Evolutionary conservation across 2,797 vertebrate species (phyloP).

Genomic region (Betta splendens): DNA sequence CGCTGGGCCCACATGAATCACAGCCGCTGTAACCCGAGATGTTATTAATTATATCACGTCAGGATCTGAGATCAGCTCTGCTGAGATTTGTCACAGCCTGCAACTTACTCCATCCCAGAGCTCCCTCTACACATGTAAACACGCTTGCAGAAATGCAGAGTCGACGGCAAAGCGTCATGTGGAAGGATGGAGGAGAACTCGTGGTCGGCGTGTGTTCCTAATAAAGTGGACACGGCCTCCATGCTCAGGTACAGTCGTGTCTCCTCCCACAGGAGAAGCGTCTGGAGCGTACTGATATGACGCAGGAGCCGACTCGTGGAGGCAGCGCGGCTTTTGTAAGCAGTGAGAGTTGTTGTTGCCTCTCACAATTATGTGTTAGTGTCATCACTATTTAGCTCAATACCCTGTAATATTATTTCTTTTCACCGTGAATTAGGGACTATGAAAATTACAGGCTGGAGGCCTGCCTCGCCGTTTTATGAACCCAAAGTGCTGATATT

Average conservation of each 20-base stretch:
- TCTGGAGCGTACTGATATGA: slow-evolving; percentile 37
- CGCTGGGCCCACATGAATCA: slow-evolving; percentile 50
- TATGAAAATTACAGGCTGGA: slow-evolving; percentile 80
- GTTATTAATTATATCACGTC: slow-evolving; percentile 61
- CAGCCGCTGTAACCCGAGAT: slow-evolving; percentile 46
- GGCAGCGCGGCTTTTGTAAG: slow-evolving; percentile 58
- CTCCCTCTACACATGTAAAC: not conserved
- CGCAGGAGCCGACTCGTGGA: slow-evolving; percentile 53
- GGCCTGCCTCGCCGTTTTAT: slow-evolving; percentile 71
- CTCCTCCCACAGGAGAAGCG: slow-evolving; percentile 39
- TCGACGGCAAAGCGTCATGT: not conserved
- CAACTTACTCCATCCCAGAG: slow-evolving; percentile 15
- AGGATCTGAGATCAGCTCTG: slow-evolving; percentile 61
- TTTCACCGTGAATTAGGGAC: slow-evolving; percentile 79
- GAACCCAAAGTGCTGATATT: slow-evolving; percentile 81
- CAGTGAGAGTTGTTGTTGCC: slow-evolving; percentile 74
- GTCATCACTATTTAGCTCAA: slow-evolving; percentile 77
- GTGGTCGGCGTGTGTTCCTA: slow-evolving; percentile 35
- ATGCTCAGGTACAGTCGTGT: slow-evolving; percentile 4
- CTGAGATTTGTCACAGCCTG: slow-evolving; percentile 59
- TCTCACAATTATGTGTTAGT: slow-evolving; percentile 75
- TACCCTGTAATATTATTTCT: slow-evolving; percentile 81
- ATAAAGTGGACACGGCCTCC: slow-evolving; percentile 25
- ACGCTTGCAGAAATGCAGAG: not conserved
- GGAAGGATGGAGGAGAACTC: too few species aligned